These are phyloP conservation scores for Phalacrocorax carbo DNA, from an alignment of 2,113 vertebrate species.

Conservation along the genomic window DNA sequence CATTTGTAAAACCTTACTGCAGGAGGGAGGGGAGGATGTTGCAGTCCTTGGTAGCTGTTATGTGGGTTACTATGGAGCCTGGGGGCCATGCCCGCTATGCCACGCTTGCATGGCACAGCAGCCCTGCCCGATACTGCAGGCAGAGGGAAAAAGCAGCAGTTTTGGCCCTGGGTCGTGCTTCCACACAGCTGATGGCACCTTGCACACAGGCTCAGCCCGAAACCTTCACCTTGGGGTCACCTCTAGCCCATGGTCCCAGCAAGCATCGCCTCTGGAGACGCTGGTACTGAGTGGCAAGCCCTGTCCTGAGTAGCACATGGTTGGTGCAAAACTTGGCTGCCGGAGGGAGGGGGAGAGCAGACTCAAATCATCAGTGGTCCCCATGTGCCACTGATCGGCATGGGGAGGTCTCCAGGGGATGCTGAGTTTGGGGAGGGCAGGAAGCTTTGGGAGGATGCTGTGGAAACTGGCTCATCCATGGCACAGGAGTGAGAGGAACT, in stretches of 20 bases:
- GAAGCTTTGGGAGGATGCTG: background rate
- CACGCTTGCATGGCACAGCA: rapidly evolving
- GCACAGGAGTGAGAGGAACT: background rate
- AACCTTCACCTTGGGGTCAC: rapidly evolving
- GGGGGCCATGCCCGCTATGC: background rate
- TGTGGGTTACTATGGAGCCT: background rate
- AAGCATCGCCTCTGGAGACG: rapidly evolving
- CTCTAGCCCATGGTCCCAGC: rapidly evolving
- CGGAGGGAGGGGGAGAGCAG: background rate
- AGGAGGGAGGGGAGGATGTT: background rate
- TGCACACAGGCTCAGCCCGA: rapidly evolving
- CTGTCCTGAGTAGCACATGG: rapidly evolving
- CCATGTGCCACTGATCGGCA: background rate
- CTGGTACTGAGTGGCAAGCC: background rate
- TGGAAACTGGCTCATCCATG: background rate
- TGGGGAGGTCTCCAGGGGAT: background rate
- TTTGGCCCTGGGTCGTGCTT: background rate
- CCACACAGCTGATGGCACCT: rapidly evolving
- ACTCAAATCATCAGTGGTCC: rapidly evolving
- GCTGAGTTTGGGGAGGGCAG: background rate
- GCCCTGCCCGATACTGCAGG: background rate
- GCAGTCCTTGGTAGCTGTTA: background rate
- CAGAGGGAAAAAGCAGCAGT: background rate
- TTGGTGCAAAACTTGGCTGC: background rate
- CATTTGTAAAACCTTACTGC: rapidly evolving